phyloP scores from a whole-genome alignment of 2,797 vertebrate genomes.

The Coccyzus lansbergi region DNA sequence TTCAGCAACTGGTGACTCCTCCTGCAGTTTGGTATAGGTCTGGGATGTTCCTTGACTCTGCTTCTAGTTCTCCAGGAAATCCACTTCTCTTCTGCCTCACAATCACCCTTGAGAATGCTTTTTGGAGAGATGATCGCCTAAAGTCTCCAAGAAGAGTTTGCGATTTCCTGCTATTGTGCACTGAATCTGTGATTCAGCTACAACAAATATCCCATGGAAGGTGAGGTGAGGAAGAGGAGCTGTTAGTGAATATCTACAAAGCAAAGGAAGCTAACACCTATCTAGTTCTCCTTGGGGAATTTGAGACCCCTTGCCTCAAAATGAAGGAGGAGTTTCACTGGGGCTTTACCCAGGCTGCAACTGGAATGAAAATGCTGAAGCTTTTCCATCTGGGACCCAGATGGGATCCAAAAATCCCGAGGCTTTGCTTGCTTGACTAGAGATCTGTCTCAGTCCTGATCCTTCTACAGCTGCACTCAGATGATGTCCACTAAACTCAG shows the following conservation, averaged over 20 bases:
- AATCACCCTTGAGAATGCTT: not conserved
- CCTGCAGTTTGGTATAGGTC: not conserved
- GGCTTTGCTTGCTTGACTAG: not conserved
- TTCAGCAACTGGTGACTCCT: not conserved
- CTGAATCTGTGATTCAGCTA: not conserved
- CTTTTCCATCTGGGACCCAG: constrained; percentile 51
- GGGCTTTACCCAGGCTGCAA: constrained; percentile 5
- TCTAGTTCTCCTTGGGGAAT: not conserved
- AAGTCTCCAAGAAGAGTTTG: not conserved
- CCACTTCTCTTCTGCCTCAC: not conserved
- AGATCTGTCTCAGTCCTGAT: not conserved
- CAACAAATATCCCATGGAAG: not conserved
- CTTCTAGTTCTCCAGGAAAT: not conserved
- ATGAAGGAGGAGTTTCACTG: not conserved
- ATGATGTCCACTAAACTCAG: constrained; percentile 41
- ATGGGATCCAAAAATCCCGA: constrained; percentile 40
- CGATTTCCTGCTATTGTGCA: not conserved
- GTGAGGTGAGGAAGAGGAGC: not conserved
- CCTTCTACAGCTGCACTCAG: not conserved
- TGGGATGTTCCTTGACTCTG: not conserved
- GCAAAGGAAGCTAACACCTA: not conserved
- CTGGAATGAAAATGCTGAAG: constrained; percentile 6
- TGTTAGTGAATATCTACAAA: not conserved
- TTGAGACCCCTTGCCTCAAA: not conserved
- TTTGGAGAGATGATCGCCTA: not conserved